Base-by-base conservation (phyloP, 2,888 invertebrate species). In the Magallana nippona region DNA sequence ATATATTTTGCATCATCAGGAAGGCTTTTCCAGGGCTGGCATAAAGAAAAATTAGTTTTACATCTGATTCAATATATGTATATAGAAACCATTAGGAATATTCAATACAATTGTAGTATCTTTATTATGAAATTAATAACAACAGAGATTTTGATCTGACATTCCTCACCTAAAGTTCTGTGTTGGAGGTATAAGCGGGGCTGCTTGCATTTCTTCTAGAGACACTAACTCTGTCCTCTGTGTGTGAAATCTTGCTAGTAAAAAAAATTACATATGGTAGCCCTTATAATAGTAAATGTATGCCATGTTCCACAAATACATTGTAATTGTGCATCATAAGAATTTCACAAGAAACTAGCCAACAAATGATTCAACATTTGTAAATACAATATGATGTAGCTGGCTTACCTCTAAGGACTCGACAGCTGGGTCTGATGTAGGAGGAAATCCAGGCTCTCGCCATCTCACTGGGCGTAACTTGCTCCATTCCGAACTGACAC, bases 201-300 rank as follows among this genome's bases (percentile, higher is more conserved):
- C 79, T 44, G 88, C 79, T 15, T 87, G 87, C n/a, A 92, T 81
- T 81, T 90, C 89, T 55, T 93, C 92, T 78, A 92, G 57, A 86
- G 89, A 88, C 82, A 92, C 84, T 19, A 93, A 85, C 79, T 93
- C 91, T 3, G 92, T 90, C 15, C 89, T 91, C 85, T 89, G 89
- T 11, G 90, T 85, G 83, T 89, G 87, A 5, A 89, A 83, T 71
- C 88, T 85, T 8, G 86, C 89, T 89, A 8, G 44, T 44, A 44
- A 44, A 44, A 8, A 44, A 44, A 44, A 44, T 44, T 5, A 44
- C 3, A 44, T 8, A 44, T 5, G 44, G 44, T 44, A 44, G 44
- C 44, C 8, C 44, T 44, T 44, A 3, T 8, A 44, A 0, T 44
- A 44, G 44, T 44, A 44, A 44, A 44, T 44, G 44, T 44, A 44